Percentiles rank a stretch among this genome's conserved stretches.
Conservation (phyloP, 2,888 invertebrate species). For the Oligia fasciuncula region DNA sequence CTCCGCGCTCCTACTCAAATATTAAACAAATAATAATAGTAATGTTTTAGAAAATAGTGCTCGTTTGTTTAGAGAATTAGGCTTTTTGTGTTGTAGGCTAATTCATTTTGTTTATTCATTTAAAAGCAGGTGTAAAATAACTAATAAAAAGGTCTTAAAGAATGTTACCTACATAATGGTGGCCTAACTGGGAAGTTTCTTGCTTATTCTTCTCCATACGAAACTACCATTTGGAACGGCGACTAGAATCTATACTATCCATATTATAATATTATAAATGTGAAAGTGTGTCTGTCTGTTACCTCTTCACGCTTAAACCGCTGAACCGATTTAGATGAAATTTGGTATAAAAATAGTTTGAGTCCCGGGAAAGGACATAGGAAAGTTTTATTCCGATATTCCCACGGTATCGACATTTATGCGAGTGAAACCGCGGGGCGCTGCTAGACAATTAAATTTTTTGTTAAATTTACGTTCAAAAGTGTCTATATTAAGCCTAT, state of each 20-base stretch:
- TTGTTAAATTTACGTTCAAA: background rate
- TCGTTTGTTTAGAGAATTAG: constrained; percentile 30
- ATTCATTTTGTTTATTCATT: constrained; percentile 4
- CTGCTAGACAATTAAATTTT: background rate
- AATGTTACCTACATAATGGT: background rate
- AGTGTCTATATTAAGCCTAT: background rate
- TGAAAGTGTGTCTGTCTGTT: too few species aligned
- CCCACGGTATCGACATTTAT: too few species aligned
- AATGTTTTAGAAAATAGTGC: constrained; percentile 58
- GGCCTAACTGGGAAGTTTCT: background rate
- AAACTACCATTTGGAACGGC: background rate
- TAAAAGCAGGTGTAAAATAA: background rate
- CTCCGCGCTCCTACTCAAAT: constrained; percentile 54
- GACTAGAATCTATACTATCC: background rate
- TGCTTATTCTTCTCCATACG: background rate
- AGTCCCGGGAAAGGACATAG: too few species aligned
- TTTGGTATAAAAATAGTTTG: too few species aligned
- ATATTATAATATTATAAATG: too few species aligned
- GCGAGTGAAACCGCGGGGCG: too few species aligned
- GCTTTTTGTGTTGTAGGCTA: constrained; percentile 1
- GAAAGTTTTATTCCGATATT: too few species aligned
- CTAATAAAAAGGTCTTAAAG: background rate
- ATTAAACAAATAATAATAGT: constrained; percentile 65
- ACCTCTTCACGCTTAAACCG: too few species aligned
- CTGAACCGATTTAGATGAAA: too few species aligned